These are phyloP conservation scores for Dascillus cervinus DNA, from an alignment of 2,888 invertebrate species.

Conservation along the genomic window DNA sequence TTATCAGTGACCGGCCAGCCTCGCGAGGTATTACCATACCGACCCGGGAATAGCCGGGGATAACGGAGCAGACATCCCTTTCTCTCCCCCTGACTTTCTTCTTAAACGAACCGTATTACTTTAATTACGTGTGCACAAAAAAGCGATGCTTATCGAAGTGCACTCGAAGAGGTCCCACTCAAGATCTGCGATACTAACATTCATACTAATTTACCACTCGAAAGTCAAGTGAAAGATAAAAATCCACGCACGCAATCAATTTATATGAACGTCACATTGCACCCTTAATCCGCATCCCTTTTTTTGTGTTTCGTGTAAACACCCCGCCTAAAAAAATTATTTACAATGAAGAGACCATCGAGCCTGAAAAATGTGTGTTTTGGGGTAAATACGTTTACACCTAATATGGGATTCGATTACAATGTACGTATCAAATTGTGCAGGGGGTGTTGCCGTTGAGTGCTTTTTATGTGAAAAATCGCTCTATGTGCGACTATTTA, in stretches of 20 bases:
- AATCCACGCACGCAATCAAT: constrained; percentile 11
- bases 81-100: constrained; percentile 25
- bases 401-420: constrained; percentile 39
- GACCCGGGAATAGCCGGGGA: constrained; percentile 41
- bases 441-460: no score
- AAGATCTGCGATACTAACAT: background rate
- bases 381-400: constrained; percentile 35
- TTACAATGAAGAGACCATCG: constrained; percentile 18
- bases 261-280: constrained; percentile 21
- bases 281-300: constrained; percentile 31
- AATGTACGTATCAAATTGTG: no score
- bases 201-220: background rate
- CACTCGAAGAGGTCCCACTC: no score
- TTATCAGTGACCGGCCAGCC: constrained; percentile 45
- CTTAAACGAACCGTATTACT: constrained; percentile 23
- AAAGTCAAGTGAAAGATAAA: constrained; percentile 10
- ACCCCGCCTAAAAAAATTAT: constrained; percentile 36
- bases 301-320: constrained; percentile 38
- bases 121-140: constrained; percentile 27
- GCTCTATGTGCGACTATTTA: no score
- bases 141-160: constrained; percentile 1
- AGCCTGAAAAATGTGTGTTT: constrained; percentile 28
- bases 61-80: constrained; percentile 27
- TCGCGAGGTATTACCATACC: constrained; percentile 42
- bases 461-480: no score